Base-by-base conservation (phyloP, 2,797 vertebrate species). In the Clarias platycephalus region DNA sequence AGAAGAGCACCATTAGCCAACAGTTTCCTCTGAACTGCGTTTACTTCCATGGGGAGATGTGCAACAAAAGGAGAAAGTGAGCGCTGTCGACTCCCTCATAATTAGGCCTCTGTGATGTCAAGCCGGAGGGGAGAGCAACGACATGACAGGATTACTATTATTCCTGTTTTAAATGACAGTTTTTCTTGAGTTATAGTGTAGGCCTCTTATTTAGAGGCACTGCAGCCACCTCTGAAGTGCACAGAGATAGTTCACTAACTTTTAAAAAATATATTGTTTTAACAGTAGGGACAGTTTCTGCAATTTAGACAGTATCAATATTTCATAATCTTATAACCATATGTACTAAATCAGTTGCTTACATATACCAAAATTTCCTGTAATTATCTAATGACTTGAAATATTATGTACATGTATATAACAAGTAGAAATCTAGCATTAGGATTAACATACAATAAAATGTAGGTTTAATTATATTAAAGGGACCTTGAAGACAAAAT, bases 401-500 rank as follows among this genome's bases (percentile, higher is more conserved):
- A 72, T 66, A 20, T 66, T 87, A 81, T 83, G 64, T 58, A 44
- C 72, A 79, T 72, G 37, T 67, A 22, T 57, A 58, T 85, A 85
- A 88, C 85, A 90, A 3, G 80, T 81, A 85, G 85, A 85, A 87
- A 81, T 85, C 67, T 84, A 78, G 84, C 86, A 58, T 90, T 83
- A 82, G 88, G 16, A 72, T 72, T 49, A 26, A 49, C 70, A 26
- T 72, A 49, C 31, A 49, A 26, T 72, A 72, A 24, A 72, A 72
- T 72, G n/a, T 72, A 2, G 5, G 24, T 49, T 55, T 26, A 75
- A 55, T 55, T 18, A 55, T 75, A 85, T 88, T 81, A 55, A 64
- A 57, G 89, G 86, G 89, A 88, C 84, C 90, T 89, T 93, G 88
- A 88, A 92, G 87, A 91, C 91, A 87, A 89, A 91, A 91, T 63